Evolutionary conservation across 2,113 vertebrate genomes (phyloP).

Genomic region (Pica pica): DNA sequence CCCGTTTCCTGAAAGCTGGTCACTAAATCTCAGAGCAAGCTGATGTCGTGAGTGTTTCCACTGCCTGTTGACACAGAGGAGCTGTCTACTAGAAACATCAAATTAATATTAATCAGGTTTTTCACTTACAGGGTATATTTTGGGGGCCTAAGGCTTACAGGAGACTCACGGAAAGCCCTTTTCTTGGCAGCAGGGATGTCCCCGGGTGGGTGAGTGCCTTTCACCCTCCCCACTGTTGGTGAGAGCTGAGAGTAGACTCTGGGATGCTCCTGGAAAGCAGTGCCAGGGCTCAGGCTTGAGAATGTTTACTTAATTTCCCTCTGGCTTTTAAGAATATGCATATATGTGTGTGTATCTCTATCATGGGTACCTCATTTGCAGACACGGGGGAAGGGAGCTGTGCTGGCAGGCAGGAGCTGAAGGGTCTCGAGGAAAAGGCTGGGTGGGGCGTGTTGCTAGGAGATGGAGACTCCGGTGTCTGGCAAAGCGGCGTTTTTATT

Average conservation of each 20-base stretch:
- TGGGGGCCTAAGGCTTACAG: background rate
- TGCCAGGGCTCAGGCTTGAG: background rate
- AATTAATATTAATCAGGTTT: background rate
- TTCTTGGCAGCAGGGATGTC: background rate
- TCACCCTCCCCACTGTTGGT: background rate
- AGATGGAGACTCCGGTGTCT: slow-evolving; percentile 33
- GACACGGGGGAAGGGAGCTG: background rate
- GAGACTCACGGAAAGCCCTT: background rate
- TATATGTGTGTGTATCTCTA: background rate
- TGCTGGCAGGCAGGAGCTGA: background rate
- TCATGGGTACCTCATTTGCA: background rate
- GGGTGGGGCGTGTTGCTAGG: slow-evolving; percentile 47
- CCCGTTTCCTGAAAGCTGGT: background rate
- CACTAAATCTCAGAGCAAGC: background rate
- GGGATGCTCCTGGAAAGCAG: background rate
- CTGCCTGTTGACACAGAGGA: background rate
- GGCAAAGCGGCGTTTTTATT: background rate
- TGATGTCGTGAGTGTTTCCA: background rate
- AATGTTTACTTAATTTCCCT: background rate
- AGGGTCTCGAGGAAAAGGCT: background rate
- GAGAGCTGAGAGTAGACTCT: background rate
- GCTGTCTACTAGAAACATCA: background rate
- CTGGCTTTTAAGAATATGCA: background rate
- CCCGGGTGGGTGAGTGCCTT: background rate
- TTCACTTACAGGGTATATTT: background rate